Percentiles rank a stretch among this genome's conserved stretches.
Conservation (phyloP, 2,797 vertebrate genomes). For the Malurus leucopterus region DNA sequence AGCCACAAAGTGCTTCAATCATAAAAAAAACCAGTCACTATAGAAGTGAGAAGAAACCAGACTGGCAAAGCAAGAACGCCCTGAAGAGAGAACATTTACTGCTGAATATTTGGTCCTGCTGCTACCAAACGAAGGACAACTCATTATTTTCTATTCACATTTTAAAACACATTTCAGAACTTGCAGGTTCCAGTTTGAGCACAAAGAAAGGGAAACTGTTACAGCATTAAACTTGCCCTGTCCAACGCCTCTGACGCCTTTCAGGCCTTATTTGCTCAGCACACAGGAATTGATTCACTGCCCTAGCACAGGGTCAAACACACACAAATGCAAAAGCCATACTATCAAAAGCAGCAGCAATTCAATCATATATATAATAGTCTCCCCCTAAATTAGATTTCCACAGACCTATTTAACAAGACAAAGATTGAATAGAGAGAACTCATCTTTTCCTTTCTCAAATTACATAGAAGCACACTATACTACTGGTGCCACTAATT, state of each 20-base stretch:
- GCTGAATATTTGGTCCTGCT: background rate
- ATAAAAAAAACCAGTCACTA: background rate
- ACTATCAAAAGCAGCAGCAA: slow-evolving; percentile 13
- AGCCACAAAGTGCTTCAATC: background rate
- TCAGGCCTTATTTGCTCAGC: background rate
- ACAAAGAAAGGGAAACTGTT: background rate
- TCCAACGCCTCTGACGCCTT: background rate
- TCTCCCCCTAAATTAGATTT: slow-evolving; percentile 45
- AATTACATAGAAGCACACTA: slow-evolving; percentile 5
- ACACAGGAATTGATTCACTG: background rate
- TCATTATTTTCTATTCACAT: background rate
- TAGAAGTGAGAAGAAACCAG: background rate
- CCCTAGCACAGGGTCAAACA: background rate
- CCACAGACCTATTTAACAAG: slow-evolving; percentile 51
- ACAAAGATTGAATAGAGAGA: slow-evolving; percentile 38
- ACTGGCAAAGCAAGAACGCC: background rate
- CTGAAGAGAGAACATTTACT: background rate
- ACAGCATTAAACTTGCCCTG: background rate
- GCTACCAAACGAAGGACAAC: background rate
- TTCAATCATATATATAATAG: slow-evolving; percentile 18
- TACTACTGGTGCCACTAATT: slow-evolving; percentile 50
- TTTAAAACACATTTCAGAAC: background rate
- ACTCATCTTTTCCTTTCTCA: slow-evolving; percentile 30
- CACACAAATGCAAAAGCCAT: slow-evolving; percentile 10
- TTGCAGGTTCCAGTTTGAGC: background rate